Base-by-base conservation (phyloP, 1,140 invertebrate genomes). In the Papilio polyxenes region DNA sequence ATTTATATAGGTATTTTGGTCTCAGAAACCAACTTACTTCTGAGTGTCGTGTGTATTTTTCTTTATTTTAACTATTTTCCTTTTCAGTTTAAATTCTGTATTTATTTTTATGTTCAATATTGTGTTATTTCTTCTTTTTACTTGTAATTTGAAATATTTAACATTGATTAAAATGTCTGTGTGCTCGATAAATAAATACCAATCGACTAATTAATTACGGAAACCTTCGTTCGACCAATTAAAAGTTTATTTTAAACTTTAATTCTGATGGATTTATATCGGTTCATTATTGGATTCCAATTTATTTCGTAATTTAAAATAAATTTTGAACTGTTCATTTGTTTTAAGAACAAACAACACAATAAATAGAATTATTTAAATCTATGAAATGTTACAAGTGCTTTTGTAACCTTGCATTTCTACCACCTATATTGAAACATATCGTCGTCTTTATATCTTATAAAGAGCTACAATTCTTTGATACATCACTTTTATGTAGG, bases 131-230 rank as follows among this genome's bases (percentile, higher is more conserved):
- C 62, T 65, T 65, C 23, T 65, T 31, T 31, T 65, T 65, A 10
- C n/a, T 31, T 65, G 23, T 17, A 23, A 13, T 65, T 31, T 65
- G 3, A 65, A 65, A 23, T 23, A 65, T 23, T 23, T 65, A 31
- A 65, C 62, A 65, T 31, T 65, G 20, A 65, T 7, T 65, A 23
- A 65, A 31, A 31, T 23, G 62, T 23, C 23, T 20, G 20, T 23
- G 23, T 65, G 11, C 9, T 31, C 62, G 62, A 11, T 65, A 20
- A n/a, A 53, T 10, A 65, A 65, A 65, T 65, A 11, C 20, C 62
- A 65, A 62, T 62, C n/a, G 20, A 65, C 23, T 65, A 65, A 65
- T 65, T 65, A 65, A n/a, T 65, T 65, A 65, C 62, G 20, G 9
- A 31, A 65, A 31, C 8, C 62, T 23, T 65, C 9, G 3, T 31